Base-by-base conservation (phyloP, 2,797 vertebrate genomes). In the Taenioides sp. region DNA sequence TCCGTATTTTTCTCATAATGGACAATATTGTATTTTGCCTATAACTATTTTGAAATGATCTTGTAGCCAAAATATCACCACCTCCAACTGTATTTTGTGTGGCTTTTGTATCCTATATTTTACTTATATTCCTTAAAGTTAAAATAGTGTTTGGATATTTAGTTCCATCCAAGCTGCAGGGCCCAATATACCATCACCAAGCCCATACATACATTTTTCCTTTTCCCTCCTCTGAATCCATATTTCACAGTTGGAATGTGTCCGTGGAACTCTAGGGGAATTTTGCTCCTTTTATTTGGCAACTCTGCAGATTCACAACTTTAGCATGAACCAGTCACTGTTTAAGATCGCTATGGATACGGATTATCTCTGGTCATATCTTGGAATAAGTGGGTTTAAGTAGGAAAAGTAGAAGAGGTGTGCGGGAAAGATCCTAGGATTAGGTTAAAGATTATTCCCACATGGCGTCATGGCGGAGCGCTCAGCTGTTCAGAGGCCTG, bases 401-500 rank as follows among this genome's bases (percentile, higher is more conserved):
- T 63, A 20, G 12, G 22, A 27, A 65, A 65, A 65, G 23, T 18
- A 7, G 25, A 31, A 20, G 18, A 52, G 17, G 47, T 52, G 23
- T 28, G 25, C 22, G 16, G 9, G 17, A 49, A 40, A 31, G 50
- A 43, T 54, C 49, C 5, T 11, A 22, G 70, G 43, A 62, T 63
- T 49, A 67, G 52, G 31, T 40, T 25, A 64, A 37, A 60, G 37
- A 71, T 80, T 76, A 65, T 66, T 84, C 81, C 64, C 70, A 67
- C 27, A 57, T 79, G 80, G 73, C 64, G 14, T 76, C 62, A 70
- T 4, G 5, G 73, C n/a, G 55, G 27, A 63, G 27, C 37, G 5
- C 71, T 85, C 85, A 89, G 84, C 85, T 88, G 86, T 80, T 83
- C 80, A 57, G 40, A 57, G 70, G 5, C 16, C 73, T 74, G 81